phyloP scores from a whole-genome alignment of 2,113 vertebrate genomes.

The Clupea harengus region DNA sequence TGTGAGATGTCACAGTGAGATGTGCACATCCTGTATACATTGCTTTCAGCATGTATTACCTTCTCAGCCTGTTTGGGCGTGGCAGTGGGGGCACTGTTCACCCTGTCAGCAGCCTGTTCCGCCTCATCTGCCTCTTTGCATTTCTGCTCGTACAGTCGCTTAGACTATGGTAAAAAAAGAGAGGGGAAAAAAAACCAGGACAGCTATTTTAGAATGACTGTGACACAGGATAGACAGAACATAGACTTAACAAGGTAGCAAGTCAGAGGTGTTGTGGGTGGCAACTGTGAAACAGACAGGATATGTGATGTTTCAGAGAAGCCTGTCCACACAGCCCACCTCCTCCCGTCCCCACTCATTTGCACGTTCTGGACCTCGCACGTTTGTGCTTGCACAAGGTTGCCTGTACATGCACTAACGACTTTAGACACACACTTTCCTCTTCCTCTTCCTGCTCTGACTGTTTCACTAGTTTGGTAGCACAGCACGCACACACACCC shows the following conservation, averaged over 20 bases:
- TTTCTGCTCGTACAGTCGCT: slow-evolving; percentile 85
- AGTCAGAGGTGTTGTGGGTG: not conserved
- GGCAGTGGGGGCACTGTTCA: slow-evolving; percentile 57
- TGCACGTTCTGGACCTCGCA: not conserved
- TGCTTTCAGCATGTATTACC: slow-evolving; percentile 62
- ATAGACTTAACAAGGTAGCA: not conserved
- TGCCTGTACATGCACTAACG: not conserved
- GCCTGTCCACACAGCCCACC: not conserved
- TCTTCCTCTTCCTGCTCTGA: slow-evolving; percentile 1
- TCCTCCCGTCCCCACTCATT: not conserved
- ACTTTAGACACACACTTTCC: slow-evolving; percentile 17
- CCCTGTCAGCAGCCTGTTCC: slow-evolving; percentile 74
- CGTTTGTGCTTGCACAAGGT: not conserved
- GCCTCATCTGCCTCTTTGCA: slow-evolving; percentile 88
- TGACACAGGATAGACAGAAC: not conserved
- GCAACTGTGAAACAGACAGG: not conserved
- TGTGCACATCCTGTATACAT: not conserved
- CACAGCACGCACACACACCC: not conserved
- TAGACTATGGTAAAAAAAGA: slow-evolving; percentile 70
- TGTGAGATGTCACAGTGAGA: not conserved
- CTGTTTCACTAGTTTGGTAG: not conserved
- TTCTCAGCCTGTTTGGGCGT: slow-evolving; percentile 88
- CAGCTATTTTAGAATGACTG: not conserved
- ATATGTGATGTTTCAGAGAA: not conserved
- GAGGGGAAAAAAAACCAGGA: not conserved